phyloP scores from a whole-genome alignment of 2,888 invertebrate genomes.

The Nephrotoma appendiculata region DNA sequence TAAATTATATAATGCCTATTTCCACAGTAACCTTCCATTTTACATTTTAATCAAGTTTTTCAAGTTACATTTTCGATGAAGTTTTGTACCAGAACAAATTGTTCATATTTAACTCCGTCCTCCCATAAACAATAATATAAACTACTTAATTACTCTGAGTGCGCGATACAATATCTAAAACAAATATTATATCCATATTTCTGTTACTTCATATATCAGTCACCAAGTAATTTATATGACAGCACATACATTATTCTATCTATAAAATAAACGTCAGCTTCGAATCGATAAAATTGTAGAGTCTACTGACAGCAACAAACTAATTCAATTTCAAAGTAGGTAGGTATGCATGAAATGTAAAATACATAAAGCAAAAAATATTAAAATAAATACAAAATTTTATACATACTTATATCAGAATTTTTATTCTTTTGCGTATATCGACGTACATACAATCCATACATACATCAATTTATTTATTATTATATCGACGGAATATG shows the following conservation, averaged over 20 bases:
- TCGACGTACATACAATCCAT: background rate
- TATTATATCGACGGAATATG: background rate
- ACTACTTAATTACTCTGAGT: background rate
- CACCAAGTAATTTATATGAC: background rate
- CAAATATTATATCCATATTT: background rate
- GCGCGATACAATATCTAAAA: background rate
- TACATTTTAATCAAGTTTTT: too few relatives aligned
- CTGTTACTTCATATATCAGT: background rate
- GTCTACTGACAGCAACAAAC: background rate
- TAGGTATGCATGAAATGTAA: too few relatives aligned
- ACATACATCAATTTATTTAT: background rate
- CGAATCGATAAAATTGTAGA: background rate
- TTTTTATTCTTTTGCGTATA: background rate
- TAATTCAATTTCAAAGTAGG: background rate
- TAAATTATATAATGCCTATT: too few relatives aligned
- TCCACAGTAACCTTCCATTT: too few relatives aligned
- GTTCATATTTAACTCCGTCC: too few relatives aligned
- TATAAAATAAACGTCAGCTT: background rate
- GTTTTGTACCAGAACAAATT: too few relatives aligned
- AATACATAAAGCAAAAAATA: background rate
- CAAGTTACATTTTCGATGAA: too few relatives aligned
- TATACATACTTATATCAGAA: background rate
- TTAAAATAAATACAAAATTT: background rate
- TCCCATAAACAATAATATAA: background rate
- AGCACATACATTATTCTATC: background rate